These are phyloP conservation scores for Trididemnum clinides DNA, from an alignment of 23 tunicate species.

Conservation along the genomic window DNA sequence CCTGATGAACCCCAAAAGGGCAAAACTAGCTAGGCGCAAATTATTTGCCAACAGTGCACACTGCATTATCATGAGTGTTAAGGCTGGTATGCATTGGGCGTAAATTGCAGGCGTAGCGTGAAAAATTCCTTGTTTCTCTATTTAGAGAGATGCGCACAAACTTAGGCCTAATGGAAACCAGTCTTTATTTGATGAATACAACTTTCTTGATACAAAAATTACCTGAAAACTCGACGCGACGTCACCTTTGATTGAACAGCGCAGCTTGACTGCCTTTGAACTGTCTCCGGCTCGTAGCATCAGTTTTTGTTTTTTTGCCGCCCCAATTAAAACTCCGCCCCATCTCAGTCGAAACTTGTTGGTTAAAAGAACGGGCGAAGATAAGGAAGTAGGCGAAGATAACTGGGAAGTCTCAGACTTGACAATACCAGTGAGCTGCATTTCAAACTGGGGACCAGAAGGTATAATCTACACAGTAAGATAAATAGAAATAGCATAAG, in stretches of 20 bases:
- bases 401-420: neutral
- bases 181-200: no score
- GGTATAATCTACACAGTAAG: constrained; percentile 47
- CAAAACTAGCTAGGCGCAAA: no score
- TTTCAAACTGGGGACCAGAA: constrained; percentile 82
- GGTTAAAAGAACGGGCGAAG: constrained; percentile 56
- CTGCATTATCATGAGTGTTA: no score
- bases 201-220: no score
- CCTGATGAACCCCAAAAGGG: no score
- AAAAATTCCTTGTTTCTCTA: no score
- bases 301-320: constrained; percentile 60
- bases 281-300: constrained; percentile 23
- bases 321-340: constrained; percentile 79
- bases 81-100: no score
- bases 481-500: neutral
- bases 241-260: constrained; percentile 65
- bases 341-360: constrained; percentile 79
- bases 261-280: neutral
- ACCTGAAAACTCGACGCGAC: constrained; percentile 74
- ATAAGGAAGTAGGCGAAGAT: neutral
- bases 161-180: no score
- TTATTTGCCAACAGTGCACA: no score
- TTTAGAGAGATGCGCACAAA: no score
- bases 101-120: no score
- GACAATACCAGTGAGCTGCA: constrained; percentile 38